Percentiles rank a stretch among this genome's conserved stretches.
phyloP scores from a whole-genome alignment of 1,140 invertebrate species.

The Diabrotica undecimpunctata region DNA sequence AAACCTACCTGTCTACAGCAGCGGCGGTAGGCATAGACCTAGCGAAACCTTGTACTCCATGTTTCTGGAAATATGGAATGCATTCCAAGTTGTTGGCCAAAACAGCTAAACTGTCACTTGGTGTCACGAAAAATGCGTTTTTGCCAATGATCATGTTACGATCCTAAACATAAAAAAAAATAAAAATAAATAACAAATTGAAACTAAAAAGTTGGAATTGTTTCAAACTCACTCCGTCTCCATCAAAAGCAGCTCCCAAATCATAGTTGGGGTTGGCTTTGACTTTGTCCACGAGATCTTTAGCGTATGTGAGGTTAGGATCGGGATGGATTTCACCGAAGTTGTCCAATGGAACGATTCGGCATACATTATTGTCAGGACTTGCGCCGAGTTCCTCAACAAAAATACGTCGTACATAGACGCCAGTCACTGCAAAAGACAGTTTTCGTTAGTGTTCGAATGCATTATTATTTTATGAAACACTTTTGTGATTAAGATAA shows the following conservation, averaged over 20 bases:
- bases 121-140: constrained; percentile 97
- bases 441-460: no score
- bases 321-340: constrained; percentile 98
- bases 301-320: constrained; percentile 96
- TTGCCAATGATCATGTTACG: constrained; percentile 96
- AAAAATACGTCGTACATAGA: constrained; percentile 90
- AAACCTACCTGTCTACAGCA: constrained; percentile 77
- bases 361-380: constrained; percentile 63
- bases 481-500: no score
- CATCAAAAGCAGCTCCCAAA: constrained; percentile 98
- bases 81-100: constrained; percentile 85
- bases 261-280: constrained; percentile 72
- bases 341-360: constrained; percentile 78
- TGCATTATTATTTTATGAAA: no score
- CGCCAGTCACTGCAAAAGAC: constrained; percentile 80
- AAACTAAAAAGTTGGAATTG: neutral
- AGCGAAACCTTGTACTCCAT: constrained; percentile 86
- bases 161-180: constrained; percentile 53
- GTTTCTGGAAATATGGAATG: constrained; percentile 92
- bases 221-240: constrained; percentile 74
- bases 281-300: constrained; percentile 69
- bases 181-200: neutral
- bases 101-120: constrained; percentile 95
- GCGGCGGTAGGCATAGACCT: constrained; percentile 98
- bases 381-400: constrained; percentile 78